Percentiles rank a stretch among this genome's conserved stretches.
Evolutionary conservation across 2,113 vertebrate genomes (phyloP).

Genomic region (Mirounga angustirostris): DNA sequence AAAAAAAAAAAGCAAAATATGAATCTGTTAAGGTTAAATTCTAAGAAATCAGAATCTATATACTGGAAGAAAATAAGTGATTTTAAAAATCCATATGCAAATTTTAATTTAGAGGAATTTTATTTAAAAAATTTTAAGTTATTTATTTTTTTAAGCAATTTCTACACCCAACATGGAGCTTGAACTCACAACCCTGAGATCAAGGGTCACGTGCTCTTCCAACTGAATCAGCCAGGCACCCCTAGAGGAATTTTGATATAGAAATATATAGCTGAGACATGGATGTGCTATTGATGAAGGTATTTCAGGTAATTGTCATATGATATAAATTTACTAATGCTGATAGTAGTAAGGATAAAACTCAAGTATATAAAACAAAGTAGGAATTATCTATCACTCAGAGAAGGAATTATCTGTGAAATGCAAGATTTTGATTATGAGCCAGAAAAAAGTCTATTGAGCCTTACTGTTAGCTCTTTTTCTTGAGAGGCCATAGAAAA

Average conservation of each 20-base stretch:
- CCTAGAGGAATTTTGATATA: neutral
- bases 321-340: neutral
- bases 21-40: conserved; percentile 11
- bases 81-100: conserved; percentile 19
- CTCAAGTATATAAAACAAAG: neutral
- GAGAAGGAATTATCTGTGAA: neutral
- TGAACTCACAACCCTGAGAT: neutral
- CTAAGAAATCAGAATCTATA: neutral
- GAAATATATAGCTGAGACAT: neutral
- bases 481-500: neutral
- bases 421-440: neutral
- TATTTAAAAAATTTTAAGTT: neutral
- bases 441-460: neutral
- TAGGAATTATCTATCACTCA: neutral
- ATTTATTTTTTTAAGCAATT: neutral
- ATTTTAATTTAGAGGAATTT: conserved; percentile 8
- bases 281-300: neutral
- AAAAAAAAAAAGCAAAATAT: neutral
- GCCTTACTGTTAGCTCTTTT: neutral
- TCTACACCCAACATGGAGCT: neutral
- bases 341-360: neutral
- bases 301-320: neutral
- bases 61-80: neutral
- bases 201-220: neutral
- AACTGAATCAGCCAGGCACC: neutral